These are phyloP conservation scores for Neosilurus mollespiculum DNA, from an alignment of 2,797 vertebrate genomes.

Conservation along the genomic window DNA sequence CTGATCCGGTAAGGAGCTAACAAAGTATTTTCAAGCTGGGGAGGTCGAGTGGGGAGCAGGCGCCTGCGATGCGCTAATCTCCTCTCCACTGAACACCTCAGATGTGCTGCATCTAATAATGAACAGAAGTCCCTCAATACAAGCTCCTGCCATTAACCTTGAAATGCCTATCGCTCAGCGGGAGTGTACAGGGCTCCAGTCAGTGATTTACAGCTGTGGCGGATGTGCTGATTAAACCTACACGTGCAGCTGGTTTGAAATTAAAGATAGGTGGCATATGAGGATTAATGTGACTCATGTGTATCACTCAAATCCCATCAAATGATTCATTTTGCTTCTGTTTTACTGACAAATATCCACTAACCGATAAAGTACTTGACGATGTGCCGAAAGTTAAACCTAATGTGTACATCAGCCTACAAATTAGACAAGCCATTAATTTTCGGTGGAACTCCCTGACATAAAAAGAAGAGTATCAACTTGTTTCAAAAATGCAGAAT, in stretches of 20 bases:
- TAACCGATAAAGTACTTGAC: background rate
- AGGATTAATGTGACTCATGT: constrained; percentile 25
- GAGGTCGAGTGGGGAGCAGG: constrained; percentile 41
- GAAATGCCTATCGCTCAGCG: constrained; percentile 41
- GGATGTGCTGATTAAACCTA: constrained; percentile 32
- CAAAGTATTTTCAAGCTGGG: constrained; percentile 16
- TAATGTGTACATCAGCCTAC: background rate
- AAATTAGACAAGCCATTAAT: constrained; percentile 3
- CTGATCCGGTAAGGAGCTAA: constrained; percentile 32
- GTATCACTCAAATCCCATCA: background rate
- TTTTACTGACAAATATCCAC: background rate
- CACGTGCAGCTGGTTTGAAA: constrained; percentile 25
- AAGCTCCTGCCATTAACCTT: constrained; percentile 44
- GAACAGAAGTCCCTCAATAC: constrained; percentile 41
- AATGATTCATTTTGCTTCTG: background rate
- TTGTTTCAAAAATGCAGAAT: constrained; percentile 15
- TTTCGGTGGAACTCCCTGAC: background rate
- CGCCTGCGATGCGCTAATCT: constrained; percentile 37
- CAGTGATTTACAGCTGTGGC: constrained; percentile 16
- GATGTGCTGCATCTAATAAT: constrained; percentile 37
- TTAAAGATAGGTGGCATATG: constrained; percentile 18
- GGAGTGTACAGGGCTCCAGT: background rate
- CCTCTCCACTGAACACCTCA: constrained; percentile 34
- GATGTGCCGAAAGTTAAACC: background rate
- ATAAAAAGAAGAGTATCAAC: background rate